Base-by-base conservation (phyloP, 2,888 invertebrate species). In the Empis stercorea region DNA sequence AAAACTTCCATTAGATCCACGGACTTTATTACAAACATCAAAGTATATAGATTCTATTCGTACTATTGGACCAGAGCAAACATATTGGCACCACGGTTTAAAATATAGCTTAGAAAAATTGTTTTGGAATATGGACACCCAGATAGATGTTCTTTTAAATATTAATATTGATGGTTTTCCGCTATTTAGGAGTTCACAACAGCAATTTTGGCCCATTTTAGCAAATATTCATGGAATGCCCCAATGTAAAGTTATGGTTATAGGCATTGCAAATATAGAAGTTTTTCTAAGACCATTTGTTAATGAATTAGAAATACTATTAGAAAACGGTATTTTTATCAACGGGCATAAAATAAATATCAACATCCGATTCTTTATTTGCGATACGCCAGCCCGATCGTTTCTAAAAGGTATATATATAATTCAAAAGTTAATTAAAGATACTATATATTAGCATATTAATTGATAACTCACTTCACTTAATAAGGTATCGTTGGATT, bases 401-500 rank as follows among this genome's bases (percentile, higher is more conserved):
- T 30, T 30, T 43, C 13, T 43, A 14, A 43, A 43, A 43, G 43
- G 43, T 43, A 43, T 10, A 17, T 20, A n/a, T n/a, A n/a, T n/a
- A n/a, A n/a, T n/a, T 20, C 5, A 20, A 20, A 20, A 20, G 5
- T 20, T 20, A 4, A 20, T 20, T 20, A 20, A 3, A 20, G 20
- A 4, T 20, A 20, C 20, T 4, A 5, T 5, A 20, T 5, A 20
- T 20, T 20, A 20, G 5, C 5, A 20, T 20, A 20, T 20, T 20
- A 20, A 20, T 20, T 20, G 5, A n/a, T 20, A 4, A 20, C 3
- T 7, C n/a, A n/a, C n/a, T n/a, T n/a, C n/a, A n/a, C n/a, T n/a
- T n/a, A n/a, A n/a, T n/a, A n/a, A 23, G 44, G 37, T 27, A 23
- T 44, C 7, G 37, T 27, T 13, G 15, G 37, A 13, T 38, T 45